Conservation (phyloP, 1,140 invertebrate species). For the Cyphomyrmex costatus region DNA sequence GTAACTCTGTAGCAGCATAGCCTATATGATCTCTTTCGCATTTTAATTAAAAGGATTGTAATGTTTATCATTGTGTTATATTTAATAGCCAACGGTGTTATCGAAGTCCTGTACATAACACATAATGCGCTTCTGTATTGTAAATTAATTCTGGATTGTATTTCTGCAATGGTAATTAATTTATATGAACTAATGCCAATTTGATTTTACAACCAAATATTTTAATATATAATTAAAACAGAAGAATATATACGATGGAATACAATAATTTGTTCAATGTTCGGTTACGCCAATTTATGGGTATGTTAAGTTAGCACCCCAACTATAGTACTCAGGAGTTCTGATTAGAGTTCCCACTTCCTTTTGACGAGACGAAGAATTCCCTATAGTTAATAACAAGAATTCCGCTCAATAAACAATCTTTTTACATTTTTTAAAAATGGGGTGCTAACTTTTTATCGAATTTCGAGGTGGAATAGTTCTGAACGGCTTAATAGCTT, state of each 20-base stretch:
- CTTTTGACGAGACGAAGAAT: too few relatives aligned
- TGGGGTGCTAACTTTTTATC: too few relatives aligned
- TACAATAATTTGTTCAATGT: background rate
- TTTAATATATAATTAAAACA: background rate
- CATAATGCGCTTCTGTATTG: background rate
- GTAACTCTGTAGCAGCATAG: background rate
- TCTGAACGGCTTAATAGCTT: too few relatives aligned
- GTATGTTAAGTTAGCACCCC: too few relatives aligned
- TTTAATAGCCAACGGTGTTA: background rate
- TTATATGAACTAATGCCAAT: background rate
- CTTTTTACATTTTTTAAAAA: too few relatives aligned
- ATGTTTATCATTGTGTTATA: background rate
- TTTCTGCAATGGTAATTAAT: constrained; percentile 10
- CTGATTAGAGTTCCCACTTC: too few relatives aligned
- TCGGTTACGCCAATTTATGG: background rate
- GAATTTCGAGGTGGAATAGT: too few relatives aligned
- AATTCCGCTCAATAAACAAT: too few relatives aligned
- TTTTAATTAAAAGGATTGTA: background rate
- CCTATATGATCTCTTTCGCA: background rate
- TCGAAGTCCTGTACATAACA: background rate
- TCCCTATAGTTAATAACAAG: too few relatives aligned
- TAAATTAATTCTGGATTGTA: background rate
- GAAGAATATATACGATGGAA: background rate
- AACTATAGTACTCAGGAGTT: too few relatives aligned
- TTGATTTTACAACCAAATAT: constrained; percentile 2